phyloP scores from a whole-genome alignment of 2,113 vertebrate species.

The Oreochromis tanganicae region DNA sequence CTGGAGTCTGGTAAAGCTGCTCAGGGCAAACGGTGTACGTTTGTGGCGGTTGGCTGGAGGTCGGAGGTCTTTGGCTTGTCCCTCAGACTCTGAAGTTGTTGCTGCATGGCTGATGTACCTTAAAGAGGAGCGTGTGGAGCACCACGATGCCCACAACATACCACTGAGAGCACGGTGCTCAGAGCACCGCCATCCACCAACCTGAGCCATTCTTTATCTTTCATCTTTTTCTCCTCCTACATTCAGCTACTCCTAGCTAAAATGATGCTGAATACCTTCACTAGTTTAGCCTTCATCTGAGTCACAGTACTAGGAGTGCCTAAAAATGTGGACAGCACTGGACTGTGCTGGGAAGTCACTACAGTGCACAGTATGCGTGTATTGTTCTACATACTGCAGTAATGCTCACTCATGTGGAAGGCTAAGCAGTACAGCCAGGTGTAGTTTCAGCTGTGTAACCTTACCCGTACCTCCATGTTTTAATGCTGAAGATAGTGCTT shows the following conservation, averaged over 20 bases:
- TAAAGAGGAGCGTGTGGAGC: not conserved
- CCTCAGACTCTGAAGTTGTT: not conserved
- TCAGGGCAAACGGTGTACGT: not conserved
- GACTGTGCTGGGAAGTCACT: not conserved
- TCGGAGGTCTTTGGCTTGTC: not conserved
- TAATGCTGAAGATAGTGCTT: constrained; percentile 45
- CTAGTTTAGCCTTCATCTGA: not conserved
- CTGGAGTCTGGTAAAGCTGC: not conserved
- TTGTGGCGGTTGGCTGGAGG: not conserved
- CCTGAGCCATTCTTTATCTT: not conserved
- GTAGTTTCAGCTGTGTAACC: constrained; percentile 6
- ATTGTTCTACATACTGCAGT: not conserved
- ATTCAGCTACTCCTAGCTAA: not conserved
- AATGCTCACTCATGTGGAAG: not conserved
- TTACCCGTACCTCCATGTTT: constrained; percentile 34
- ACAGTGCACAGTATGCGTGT: not conserved
- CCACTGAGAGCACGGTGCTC: not conserved
- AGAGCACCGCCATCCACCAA: not conserved
- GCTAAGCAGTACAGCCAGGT: not conserved
- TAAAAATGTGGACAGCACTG: not conserved
- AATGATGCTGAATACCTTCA: not conserved
- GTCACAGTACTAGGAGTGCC: not conserved
- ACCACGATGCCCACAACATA: rapidly evolving
- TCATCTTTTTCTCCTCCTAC: not conserved
- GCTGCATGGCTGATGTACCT: not conserved